phyloP scores from a whole-genome alignment of 1,140 invertebrate genomes.

The Agrypnia vestita region DNA sequence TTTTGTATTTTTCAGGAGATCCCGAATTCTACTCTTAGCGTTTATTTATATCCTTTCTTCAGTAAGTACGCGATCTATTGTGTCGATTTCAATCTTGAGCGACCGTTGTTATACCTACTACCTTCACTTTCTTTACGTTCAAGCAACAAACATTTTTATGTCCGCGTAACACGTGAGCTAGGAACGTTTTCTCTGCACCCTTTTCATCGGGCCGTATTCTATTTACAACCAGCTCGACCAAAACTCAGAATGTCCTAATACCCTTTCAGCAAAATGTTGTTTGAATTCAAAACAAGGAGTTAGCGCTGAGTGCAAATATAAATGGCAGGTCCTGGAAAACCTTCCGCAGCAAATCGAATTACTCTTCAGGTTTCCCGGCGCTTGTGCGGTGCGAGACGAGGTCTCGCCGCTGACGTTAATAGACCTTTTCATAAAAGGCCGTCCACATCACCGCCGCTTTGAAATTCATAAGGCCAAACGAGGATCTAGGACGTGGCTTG shows the following conservation, averaged over 20 bases:
- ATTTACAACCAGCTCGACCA: background rate
- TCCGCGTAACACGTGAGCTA: background rate
- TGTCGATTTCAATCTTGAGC: too few relatives aligned
- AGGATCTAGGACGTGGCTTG: background rate
- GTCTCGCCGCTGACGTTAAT: background rate
- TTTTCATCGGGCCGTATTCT: background rate
- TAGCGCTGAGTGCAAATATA: background rate
- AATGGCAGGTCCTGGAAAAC: background rate
- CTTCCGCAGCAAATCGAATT: conserved; percentile 10
- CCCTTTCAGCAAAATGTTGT: background rate
- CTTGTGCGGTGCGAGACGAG: background rate
- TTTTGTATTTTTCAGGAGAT: too few relatives aligned
- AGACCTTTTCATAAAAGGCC: background rate
- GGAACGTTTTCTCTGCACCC: background rate
- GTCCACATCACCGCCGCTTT: background rate
- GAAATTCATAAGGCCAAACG: background rate
- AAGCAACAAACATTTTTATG: background rate
- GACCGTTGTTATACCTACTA: too few relatives aligned
- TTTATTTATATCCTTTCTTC: too few relatives aligned
- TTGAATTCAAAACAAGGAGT: background rate
- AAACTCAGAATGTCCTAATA: background rate
- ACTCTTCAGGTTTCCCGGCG: background rate
- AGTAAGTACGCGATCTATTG: too few relatives aligned
- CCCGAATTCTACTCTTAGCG: too few relatives aligned
- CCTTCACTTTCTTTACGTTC: too few relatives aligned